Conservation (phyloP, 2,888 invertebrate species). For the Entomobrya proxima region DNA sequence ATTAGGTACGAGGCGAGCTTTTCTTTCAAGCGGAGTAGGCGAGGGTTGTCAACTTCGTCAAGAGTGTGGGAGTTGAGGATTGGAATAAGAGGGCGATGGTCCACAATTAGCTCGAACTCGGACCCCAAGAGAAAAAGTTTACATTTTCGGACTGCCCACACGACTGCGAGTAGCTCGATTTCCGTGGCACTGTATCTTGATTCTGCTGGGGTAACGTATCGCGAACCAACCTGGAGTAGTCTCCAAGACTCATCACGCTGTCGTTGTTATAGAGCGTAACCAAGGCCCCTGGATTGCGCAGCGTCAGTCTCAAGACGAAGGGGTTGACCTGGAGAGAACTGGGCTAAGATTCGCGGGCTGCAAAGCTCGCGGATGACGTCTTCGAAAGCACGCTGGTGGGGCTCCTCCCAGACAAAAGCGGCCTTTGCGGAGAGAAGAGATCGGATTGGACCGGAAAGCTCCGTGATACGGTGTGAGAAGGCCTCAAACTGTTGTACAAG, state of each 20-base stretch:
- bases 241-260: not conserved
- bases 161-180: slow-evolving; percentile 2
- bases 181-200: slow-evolving; percentile 10
- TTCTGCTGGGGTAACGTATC: slow-evolving; percentile 12
- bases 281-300: slow-evolving; percentile 11
- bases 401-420: slow-evolving; percentile 25
- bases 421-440: not conserved
- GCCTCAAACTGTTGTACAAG: slow-evolving; percentile 41
- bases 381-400: slow-evolving; percentile 25
- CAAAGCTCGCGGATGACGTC: not conserved
- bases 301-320: slow-evolving; percentile 21
- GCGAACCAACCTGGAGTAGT: not conserved
- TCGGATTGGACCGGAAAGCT: not conserved
- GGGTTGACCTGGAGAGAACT: not conserved
- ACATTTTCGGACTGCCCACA: slow-evolving; percentile 21
- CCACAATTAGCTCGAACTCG: slow-evolving; percentile 7
- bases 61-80: slow-evolving; percentile 5
- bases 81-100: slow-evolving; percentile 15
- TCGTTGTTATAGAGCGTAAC: not conserved
- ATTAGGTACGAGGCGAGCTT: not conserved
- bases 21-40: not conserved
- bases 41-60: slow-evolving; percentile 13
- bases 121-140: not conserved
- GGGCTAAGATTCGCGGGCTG: slow-evolving; percentile 8
- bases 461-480: not conserved